Conservation (phyloP, 2,888 invertebrate species). For the Megaustenia siamemsis region DNA sequence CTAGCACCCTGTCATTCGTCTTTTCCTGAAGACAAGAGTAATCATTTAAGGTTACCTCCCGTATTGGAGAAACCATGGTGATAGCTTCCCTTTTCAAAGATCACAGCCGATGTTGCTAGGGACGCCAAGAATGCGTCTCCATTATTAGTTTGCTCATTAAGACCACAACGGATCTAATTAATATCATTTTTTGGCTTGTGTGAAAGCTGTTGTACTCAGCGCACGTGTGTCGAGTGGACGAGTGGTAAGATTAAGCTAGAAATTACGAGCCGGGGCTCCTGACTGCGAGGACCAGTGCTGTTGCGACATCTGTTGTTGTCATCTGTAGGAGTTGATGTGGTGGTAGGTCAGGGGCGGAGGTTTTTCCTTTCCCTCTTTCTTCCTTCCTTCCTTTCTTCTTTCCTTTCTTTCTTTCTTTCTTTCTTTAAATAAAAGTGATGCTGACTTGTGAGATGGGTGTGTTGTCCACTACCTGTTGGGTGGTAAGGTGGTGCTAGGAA, state of each 20-base stretch:
- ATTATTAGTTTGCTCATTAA: slow-evolving; percentile 39
- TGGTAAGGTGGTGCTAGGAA: not conserved
- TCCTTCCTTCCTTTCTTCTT: no score
- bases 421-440: no score
- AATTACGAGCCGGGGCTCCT: slow-evolving; percentile 23
- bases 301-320: not conserved
- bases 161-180: slow-evolving; percentile 37
- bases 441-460: no score
- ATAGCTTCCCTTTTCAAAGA: slow-evolving; percentile 31
- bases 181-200: slow-evolving; percentile 6
- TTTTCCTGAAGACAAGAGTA: slow-evolving; percentile 40
- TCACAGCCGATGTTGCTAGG: slow-evolving; percentile 28
- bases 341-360: not conserved
- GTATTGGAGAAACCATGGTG: not conserved
- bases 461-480: not conserved
- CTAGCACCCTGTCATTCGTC: slow-evolving; percentile 19
- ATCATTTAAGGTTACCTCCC: slow-evolving; percentile 39
- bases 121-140: slow-evolving; percentile 26
- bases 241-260: slow-evolving; percentile 31
- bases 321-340: not conserved
- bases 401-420: no score
- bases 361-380: no score
- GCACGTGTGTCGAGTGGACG: slow-evolving; percentile 19
- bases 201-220: slow-evolving; percentile 32
- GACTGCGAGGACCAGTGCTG: not conserved